Evolutionary conservation across 2,888 invertebrate species (phyloP).

Genomic region (Tanaodytes sp.): DNA sequence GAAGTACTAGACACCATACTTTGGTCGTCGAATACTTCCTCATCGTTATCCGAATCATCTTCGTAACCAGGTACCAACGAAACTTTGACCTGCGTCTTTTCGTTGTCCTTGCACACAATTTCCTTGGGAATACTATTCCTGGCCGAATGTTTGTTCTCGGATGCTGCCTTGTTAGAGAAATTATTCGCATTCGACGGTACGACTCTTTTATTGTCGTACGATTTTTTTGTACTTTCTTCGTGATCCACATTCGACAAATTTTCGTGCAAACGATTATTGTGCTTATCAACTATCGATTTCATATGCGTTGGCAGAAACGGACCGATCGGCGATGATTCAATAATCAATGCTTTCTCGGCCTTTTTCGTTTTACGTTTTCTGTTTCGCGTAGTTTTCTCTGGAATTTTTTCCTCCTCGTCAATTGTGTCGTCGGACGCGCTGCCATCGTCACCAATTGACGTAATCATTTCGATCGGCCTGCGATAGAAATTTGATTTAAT

Average conservation of each 20-base stretch:
- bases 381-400: conserved; percentile 24
- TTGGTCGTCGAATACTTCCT: conserved; percentile 61
- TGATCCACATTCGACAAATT: too few relatives aligned
- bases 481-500: neutral
- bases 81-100: conserved; percentile 57
- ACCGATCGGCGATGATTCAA: conserved; percentile 53
- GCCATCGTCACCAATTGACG: conserved; percentile 76
- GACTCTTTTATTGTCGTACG: conserved; percentile 1
- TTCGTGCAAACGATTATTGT: too few relatives aligned
- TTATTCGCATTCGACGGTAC: conserved; percentile 35
- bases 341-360: conserved; percentile 24
- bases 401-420: conserved; percentile 48
- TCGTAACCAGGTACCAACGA: conserved; percentile 76
- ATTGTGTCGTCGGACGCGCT: conserved; percentile 65
- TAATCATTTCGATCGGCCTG: conserved; percentile 77
- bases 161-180: neutral
- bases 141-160: too few relatives aligned
- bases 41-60: conserved; percentile 75
- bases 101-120: too few relatives aligned
- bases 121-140: too few relatives aligned
- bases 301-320: conserved; percentile 52
- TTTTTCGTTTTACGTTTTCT: conserved; percentile 24
- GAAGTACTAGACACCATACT: conserved; percentile 74
- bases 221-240: too few relatives aligned
- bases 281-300: neutral